A percentile compares a stretch with the other conserved stretches of the same genome.
These are phyloP conservation scores for Anaspis maculata DNA, from an alignment of 2,888 invertebrate genomes.

Conservation along the genomic window DNA sequence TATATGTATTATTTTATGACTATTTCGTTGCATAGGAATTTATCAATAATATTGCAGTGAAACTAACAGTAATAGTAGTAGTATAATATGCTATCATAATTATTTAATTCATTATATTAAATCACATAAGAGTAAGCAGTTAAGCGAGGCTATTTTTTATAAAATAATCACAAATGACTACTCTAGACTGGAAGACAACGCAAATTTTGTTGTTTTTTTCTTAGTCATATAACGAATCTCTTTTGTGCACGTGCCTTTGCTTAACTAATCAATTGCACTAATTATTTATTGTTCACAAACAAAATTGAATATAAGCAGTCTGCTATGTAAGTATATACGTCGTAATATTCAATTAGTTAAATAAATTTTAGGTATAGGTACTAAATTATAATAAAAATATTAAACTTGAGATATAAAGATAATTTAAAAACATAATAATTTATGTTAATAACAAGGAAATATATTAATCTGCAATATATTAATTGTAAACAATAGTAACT, in stretches of 20 bases:
- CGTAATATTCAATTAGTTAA: conserved; percentile 5
- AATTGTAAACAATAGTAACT: conserved; percentile 23
- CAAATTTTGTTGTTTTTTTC: conserved; percentile 23
- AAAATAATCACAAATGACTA: conserved; percentile 12
- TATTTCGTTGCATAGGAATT: conserved; percentile 20
- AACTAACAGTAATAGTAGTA: too few species aligned
- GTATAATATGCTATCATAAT: too few species aligned
- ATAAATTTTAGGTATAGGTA: conserved; percentile 10
- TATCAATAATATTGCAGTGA: conserved; percentile 11
- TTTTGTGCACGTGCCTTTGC: conserved; percentile 7
- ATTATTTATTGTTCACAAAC: too few species aligned
- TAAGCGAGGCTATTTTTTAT: conserved; percentile 18
- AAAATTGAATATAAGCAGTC: too few species aligned
- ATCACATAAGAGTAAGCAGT: conserved; percentile 18
- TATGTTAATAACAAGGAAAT: conserved; percentile 28
- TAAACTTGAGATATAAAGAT: conserved; percentile 16
- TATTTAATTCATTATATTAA: conserved; percentile 10
- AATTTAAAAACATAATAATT: conserved; percentile 20
- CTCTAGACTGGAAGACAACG: conserved; percentile 24
- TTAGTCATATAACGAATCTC: conserved; percentile 11
- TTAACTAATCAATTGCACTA: conserved; percentile 13
- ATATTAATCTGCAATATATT: conserved; percentile 32
- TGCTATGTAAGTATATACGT: conserved; percentile 13
- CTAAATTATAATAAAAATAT: conserved; percentile 16
- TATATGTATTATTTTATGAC: conserved; percentile 9